phyloP scores from a whole-genome alignment of 2,888 invertebrate genomes.

The Nephrocerus scutellatus region DNA sequence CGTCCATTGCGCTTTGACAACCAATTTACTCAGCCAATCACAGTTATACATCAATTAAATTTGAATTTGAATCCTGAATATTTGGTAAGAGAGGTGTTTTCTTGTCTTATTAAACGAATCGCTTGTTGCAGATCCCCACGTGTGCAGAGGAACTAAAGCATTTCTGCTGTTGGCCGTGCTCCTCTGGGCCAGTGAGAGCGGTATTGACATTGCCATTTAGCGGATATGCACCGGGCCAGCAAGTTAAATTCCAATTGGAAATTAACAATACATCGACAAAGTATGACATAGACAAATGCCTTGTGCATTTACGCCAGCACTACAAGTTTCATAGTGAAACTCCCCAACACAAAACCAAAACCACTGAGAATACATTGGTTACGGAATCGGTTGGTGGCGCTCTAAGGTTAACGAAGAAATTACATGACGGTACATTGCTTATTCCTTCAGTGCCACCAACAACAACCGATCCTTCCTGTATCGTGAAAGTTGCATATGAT shows the following conservation, averaged over 20 bases:
- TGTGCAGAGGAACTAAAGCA: conserved; percentile 38
- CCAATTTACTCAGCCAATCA: conserved; percentile 50
- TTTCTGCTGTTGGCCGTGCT: conserved; percentile 40
- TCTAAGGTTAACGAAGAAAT: conserved; percentile 23
- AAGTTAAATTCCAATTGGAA: conserved; percentile 59
- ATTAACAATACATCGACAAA: conserved; percentile 66
- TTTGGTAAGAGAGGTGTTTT: conserved; percentile 49
- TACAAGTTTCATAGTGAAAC: conserved; percentile 24
- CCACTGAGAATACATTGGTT: conserved; percentile 17
- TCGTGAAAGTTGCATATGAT: conserved; percentile 24
- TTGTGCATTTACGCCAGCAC: too few species aligned
- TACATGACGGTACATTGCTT: conserved; percentile 23
- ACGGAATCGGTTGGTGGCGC: conserved; percentile 21
- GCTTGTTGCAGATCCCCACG: conserved; percentile 28
- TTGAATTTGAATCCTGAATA: conserved; percentile 66
- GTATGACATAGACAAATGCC: too few species aligned
- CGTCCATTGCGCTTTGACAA: conserved; percentile 68
- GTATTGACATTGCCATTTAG: conserved; percentile 53
- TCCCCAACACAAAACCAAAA: conserved; percentile 20
- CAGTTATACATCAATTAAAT: conserved; percentile 69
- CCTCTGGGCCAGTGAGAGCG: conserved; percentile 36
- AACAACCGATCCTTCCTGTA: too few species aligned
- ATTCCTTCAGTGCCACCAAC: conserved; percentile 31
- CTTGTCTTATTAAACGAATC: background rate
- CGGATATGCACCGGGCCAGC: conserved; percentile 67